Conservation (phyloP, 2,797 vertebrate genomes). For the Masticophis lateralis region DNA sequence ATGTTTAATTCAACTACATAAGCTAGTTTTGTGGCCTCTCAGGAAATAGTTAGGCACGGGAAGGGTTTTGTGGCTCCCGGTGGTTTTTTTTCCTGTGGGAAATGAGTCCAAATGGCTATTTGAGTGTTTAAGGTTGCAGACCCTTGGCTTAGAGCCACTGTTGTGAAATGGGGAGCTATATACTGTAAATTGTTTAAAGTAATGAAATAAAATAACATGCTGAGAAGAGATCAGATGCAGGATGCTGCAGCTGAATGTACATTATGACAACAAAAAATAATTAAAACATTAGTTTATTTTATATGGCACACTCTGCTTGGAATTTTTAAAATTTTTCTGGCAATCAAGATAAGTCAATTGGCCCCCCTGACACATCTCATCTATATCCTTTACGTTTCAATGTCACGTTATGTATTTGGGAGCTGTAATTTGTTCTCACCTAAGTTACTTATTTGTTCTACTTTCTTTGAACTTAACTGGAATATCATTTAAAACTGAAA, state of each 20-base stretch:
- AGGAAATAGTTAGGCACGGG: too few relatives aligned
- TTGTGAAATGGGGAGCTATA: neutral
- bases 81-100: too few relatives aligned
- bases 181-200: neutral
- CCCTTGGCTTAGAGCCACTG: neutral
- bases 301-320: neutral
- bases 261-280: neutral
- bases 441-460: neutral
- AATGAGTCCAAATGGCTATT: too few relatives aligned
- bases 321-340: neutral
- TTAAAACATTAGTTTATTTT: neutral
- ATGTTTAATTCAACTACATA: too few relatives aligned
- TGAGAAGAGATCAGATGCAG: neutral
- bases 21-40: too few relatives aligned
- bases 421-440: neutral
- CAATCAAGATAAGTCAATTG: neutral
- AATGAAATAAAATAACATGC: neutral
- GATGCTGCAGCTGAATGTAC: neutral
- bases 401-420: neutral
- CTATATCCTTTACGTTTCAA: neutral
- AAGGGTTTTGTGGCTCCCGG: too few relatives aligned
- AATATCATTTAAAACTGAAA: neutral
- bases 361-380: neutral
- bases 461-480: neutral
- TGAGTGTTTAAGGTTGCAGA: too few relatives aligned